A percentile compares a stretch with the other conserved stretches of the same genome.
Conservation (phyloP, 2,797 vertebrate species). For the Sebastes variabilis region DNA sequence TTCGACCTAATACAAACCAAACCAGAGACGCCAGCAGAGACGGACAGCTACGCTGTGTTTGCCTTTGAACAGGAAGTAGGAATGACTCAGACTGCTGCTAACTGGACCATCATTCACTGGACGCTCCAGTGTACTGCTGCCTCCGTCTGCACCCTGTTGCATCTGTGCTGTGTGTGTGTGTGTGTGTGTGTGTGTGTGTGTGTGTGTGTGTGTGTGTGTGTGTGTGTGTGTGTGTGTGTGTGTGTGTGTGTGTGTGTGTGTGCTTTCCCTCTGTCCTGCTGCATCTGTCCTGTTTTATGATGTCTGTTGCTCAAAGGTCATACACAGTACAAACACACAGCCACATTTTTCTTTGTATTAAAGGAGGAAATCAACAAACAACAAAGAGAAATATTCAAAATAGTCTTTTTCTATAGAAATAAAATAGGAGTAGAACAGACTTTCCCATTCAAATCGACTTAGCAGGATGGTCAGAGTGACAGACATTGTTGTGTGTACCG, state of each 20-base stretch:
- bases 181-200: not conserved
- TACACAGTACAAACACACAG: not conserved
- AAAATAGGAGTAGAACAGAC: no score
- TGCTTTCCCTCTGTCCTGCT: not conserved
- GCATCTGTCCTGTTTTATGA: not conserved
- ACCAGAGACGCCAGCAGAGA: constrained; percentile 6
- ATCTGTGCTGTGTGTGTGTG: not conserved
- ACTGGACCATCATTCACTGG: constrained; percentile 44
- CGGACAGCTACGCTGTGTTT: not conserved
- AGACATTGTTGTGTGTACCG: no score
- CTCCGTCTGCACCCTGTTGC: constrained; percentile 17
- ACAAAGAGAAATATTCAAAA: not conserved
- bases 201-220: not conserved
- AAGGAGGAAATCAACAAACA: not conserved
- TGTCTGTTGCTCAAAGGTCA: not conserved
- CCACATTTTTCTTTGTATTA: not conserved
- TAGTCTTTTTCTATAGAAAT: not conserved
- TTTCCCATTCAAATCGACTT: no score
- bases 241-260: not conserved
- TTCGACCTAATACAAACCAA: constrained; percentile 13
- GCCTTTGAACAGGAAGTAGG: constrained; percentile 24
- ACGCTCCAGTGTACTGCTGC: not conserved
- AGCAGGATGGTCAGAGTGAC: no score
- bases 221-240: not conserved
- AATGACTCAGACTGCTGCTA: constrained; percentile 36